Evolutionary conservation across 2,888 invertebrate genomes (phyloP), one percentile per base, ranked within the genome.

Genomic region (Fragum fragum): DNA sequence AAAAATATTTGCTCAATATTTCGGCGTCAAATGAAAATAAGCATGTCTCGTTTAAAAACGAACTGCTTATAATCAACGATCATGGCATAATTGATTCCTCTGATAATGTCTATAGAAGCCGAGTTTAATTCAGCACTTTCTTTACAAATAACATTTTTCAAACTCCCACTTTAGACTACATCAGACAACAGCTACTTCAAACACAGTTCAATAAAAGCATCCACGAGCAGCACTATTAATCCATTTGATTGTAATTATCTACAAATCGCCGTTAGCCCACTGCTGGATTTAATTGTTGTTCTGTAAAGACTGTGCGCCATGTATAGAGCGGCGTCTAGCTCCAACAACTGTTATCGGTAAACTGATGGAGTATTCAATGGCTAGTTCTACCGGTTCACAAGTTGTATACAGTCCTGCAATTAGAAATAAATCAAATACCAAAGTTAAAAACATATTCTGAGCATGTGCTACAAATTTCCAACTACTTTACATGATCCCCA

Each of bases 171-270:
- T n/a, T n/a, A n/a, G n/a, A n/a, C n/a, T n/a, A n/a, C n/a, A n/a
- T n/a, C 47, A 47, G 47, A n/a, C 5, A 47, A 9, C 5, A 47
- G 9, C 5, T 36, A 6, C 32, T 36, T 9, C 47, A 47, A 47
- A 14, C 47, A 47, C 47, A 47, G 2, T 47, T 14, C 47, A 47
- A 14, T 16, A 47, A 9, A 9, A 5, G 5, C 2, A 14, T n/a
- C 47, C 47, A 47, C n/a, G 7, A 47, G 14, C 5, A 14, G 16
- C 47, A 47, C 47, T 18, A 47, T 47, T 47, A 47, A 47, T 47
- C 47, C 47, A 47, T 47, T 47, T 47, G 47, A 47, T 47, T 47
- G 47, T 47, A 47, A 47, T 47, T 47, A 47, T 47, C 47, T 18
- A n/a, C 3, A 47, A 47, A 47, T 47, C 47, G 47, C 47, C n/a